phyloP scores from a whole-genome alignment of 2,113 vertebrate genomes.

The Copsychus sechellarum region DNA sequence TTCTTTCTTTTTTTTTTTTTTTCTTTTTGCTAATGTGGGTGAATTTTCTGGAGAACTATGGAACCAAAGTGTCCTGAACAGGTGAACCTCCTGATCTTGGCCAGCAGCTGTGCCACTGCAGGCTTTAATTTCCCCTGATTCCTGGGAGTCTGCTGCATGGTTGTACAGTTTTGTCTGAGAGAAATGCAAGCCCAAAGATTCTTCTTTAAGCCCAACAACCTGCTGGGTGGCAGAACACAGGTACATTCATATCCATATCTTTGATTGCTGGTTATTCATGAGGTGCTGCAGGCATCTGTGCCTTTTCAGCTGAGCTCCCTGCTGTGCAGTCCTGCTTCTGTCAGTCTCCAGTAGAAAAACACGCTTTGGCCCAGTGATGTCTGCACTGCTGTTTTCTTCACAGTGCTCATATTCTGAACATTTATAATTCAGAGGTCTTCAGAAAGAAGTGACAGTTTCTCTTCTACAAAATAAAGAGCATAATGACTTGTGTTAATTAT shows the following conservation, averaged over 20 bases:
- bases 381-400: conserved; percentile 1
- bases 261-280: not conserved
- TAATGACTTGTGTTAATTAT: conserved; percentile 15
- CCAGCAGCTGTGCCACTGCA: not conserved
- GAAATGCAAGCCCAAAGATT: not conserved
- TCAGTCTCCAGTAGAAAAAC: not conserved
- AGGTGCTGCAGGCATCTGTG: not conserved
- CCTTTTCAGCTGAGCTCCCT: not conserved
- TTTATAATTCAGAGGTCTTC: conserved; percentile 1
- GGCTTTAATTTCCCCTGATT: not conserved
- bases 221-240: not conserved
- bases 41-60: not conserved
- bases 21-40: not conserved
- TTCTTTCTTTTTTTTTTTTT: not conserved
- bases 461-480: conserved; percentile 17
- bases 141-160: not conserved
- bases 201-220: not conserved
- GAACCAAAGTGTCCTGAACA: not conserved
- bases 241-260: not conserved
- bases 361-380: not conserved
- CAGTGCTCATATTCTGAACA: not conserved
- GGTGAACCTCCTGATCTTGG: not conserved
- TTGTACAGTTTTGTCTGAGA: not conserved
- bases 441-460: conserved; percentile 25
- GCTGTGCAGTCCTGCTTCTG: not conserved